Evolutionary conservation across 1,140 invertebrate species (phyloP).

Genomic region (Rhyacophila brunnea): DNA sequence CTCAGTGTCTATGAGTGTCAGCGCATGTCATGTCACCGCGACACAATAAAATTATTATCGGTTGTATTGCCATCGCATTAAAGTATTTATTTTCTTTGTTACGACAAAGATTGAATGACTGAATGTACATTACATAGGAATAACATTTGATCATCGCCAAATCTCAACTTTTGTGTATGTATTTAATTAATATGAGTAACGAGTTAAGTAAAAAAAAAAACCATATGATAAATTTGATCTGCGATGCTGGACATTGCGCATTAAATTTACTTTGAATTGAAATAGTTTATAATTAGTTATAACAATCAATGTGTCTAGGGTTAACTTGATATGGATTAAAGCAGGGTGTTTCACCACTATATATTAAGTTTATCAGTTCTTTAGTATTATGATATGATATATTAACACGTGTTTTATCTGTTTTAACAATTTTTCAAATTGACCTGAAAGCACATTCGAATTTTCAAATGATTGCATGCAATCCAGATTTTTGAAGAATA

Average conservation of each 20-base stretch:
- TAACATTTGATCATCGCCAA: constrained; percentile 37
- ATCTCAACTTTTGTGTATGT: constrained; percentile 36
- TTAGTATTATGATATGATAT: constrained; percentile 27
- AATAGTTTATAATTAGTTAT: constrained; percentile 34
- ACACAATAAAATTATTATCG: constrained; percentile 12
- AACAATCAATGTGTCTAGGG: constrained; percentile 36
- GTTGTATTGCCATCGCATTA: constrained; percentile 11
- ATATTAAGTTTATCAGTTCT: constrained; percentile 32
- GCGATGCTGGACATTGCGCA: constrained; percentile 34
- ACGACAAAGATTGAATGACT: constrained; percentile 37
- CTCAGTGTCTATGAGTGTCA: constrained; percentile 3
- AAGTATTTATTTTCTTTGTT: constrained; percentile 34
- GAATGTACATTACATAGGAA: constrained; percentile 37
- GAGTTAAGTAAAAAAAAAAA: constrained; percentile 26
- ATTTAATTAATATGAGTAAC: constrained; percentile 32
- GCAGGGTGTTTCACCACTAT: constrained; percentile 36
- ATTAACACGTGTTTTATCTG: constrained; percentile 32
- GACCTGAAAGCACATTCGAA: constrained; percentile 21
- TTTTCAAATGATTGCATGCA: constrained; percentile 1
- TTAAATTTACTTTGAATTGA: constrained; percentile 33
- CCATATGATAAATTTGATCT: constrained; percentile 28
- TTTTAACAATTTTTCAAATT: constrained; percentile 26
- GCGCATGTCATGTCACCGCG: background rate
- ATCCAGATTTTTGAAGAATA: background rate
- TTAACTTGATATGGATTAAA: constrained; percentile 37